Evolutionary conservation across 1,140 invertebrate species (phyloP).

Genomic region (Monochamus saltuarius): DNA sequence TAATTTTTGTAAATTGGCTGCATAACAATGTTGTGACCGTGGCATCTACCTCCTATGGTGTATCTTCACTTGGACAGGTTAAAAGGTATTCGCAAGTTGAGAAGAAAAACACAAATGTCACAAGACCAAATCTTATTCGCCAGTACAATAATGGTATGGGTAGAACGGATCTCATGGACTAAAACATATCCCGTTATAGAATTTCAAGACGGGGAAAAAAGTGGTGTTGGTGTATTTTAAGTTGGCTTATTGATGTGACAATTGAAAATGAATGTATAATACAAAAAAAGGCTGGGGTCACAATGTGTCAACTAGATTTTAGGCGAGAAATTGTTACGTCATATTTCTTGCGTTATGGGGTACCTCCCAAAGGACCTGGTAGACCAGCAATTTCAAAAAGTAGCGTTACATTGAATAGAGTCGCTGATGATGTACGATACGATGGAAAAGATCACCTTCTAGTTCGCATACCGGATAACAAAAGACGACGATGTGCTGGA

Average conservation of each 20-base stretch:
- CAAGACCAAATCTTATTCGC: conserved; percentile 40
- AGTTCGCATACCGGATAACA: conserved; percentile 18
- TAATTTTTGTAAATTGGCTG: neutral
- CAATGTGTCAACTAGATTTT: conserved; percentile 8
- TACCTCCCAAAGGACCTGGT: neutral
- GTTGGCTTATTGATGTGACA: conserved; percentile 41
- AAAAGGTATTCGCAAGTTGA: conserved; percentile 9
- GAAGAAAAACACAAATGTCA: conserved; percentile 8
- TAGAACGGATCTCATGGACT: conserved; percentile 44
- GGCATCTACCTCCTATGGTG: conserved; percentile 8
- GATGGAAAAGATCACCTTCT: conserved; percentile 24
- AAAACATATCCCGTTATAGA: conserved; percentile 49
- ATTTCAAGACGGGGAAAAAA: conserved; percentile 48
- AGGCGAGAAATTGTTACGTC: conserved; percentile 6
- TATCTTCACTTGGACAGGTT: neutral
- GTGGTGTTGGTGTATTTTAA: conserved; percentile 31
- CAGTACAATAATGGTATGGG: conserved; percentile 49
- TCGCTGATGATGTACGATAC: conserved; percentile 24
- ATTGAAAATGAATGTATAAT: conserved; percentile 40
- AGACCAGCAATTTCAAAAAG: conserved; percentile 4
- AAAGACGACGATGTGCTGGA: conserved; percentile 23
- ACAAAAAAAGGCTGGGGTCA: conserved; percentile 1
- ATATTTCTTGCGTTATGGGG: neutral
- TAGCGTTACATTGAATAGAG: neutral
- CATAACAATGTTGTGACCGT: conserved; percentile 10